A percentile compares a stretch with the other conserved stretches of the same genome.
These are phyloP conservation scores for Phenganax subtilis DNA, from an alignment of 92 coral and sea anemone species.

Conservation along the genomic window DNA sequence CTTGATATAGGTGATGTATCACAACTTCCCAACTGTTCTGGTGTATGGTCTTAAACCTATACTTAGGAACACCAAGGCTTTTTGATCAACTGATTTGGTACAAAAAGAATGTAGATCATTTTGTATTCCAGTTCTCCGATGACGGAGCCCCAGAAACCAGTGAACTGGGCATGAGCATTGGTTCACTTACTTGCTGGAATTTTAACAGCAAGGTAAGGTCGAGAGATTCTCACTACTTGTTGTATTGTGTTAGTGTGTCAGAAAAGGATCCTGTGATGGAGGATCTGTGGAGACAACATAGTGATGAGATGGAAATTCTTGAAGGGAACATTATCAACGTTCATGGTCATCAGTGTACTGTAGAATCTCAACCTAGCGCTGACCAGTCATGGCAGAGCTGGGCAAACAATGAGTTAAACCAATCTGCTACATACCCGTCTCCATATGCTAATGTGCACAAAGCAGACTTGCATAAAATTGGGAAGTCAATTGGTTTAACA, in stretches of 20 bases:
- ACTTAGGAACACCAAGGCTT: constrained; percentile 42
- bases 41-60: constrained; percentile 47
- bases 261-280: constrained; percentile 56
- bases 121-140: constrained; percentile 37
- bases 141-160: constrained; percentile 3
- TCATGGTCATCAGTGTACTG: constrained; percentile 51
- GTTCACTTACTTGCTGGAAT: constrained; percentile 50
- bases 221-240: constrained; percentile 21
- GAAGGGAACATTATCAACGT: constrained; percentile 24
- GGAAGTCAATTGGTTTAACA: constrained; percentile 46
- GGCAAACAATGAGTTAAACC: constrained; percentile 33
- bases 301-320: constrained; percentile 42
- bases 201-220: constrained; percentile 10
- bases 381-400: constrained; percentile 66
- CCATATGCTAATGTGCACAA: constrained; percentile 16
- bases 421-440: constrained; percentile 7
- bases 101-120: constrained; percentile 36
- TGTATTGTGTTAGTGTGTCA: constrained; percentile 37
- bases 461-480: constrained; percentile 50
- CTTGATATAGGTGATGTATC: constrained; percentile 49
- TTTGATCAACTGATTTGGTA: constrained; percentile 41
- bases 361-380: constrained; percentile 59
- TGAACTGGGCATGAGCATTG: constrained; percentile 48
- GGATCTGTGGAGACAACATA: constrained; percentile 56
- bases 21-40: constrained; percentile 43